Base-by-base conservation (phyloP, 2,113 vertebrate genomes). In the Propithecus coquereli region DNA sequence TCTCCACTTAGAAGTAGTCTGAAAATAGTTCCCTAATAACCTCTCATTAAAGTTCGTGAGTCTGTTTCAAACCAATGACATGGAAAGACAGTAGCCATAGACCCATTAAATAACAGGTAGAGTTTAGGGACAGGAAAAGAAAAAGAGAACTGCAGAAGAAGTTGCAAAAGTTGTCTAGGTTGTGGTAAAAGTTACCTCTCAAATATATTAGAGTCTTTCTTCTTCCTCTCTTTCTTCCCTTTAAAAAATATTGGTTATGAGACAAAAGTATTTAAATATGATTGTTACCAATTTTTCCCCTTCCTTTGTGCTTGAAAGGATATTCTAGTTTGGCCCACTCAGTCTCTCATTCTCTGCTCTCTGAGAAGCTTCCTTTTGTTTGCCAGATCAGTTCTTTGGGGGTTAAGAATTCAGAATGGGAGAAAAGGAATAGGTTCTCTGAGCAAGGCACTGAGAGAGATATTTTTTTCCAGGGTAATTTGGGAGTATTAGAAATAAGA, bases 1-100 rank as follows among this genome's bases (percentile, higher is more conserved):
- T 96, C 71, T 94, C 30, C 76, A 95, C 93, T 97, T 97, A 87
- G 47, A 93, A 82, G 89, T 87, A 92, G 47, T 80, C 94, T 96
- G 93, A 95, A 97, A 97, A 97, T 95, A 96, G 90, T 97, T 95
- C 77, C n/a, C 70, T 74, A 81, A 79, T 94, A 97, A 95, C 66
- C 90, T 57, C 79, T 93, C 89, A 97, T 97, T 96, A 90, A 94
- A 93, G 73, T 45, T 89, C 89, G 93, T 95, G 74, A 84, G 79
- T 88, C 50, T 94, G 66, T 96, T 94, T 96, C 70, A 94, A 95
- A 65, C 54, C 84, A 95, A 80, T 76, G 79, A 80, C 90, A 95
- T 63, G 32, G 74, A 96, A 89, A 84, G 88, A 65, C 74, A 96
- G 82, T 91, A 94, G 63, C 32, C 25, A 50, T 43, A 61, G 83